Percentiles rank a stretch among this genome's conserved stretches.
phyloP scores from a whole-genome alignment of 2,888 invertebrate species.

The Ametastegia equiseti region DNA sequence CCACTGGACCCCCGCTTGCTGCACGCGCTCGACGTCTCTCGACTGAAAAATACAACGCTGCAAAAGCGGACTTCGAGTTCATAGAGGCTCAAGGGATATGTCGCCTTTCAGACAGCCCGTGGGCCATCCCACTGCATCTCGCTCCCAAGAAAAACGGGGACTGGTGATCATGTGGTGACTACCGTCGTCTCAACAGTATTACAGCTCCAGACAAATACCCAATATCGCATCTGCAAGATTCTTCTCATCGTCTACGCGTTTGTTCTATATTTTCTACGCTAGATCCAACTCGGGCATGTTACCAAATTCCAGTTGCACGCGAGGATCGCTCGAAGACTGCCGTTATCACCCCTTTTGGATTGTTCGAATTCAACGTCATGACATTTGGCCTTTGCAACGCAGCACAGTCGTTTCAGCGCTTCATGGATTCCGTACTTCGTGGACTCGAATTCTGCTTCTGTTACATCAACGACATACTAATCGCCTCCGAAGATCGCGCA shows the following conservation, averaged over 20 bases:
- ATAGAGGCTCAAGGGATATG: conserved; percentile 58
- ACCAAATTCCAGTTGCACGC: conserved; percentile 58
- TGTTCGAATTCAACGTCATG: conserved; percentile 61
- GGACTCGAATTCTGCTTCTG: conserved; percentile 52
- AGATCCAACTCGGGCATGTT: conserved; percentile 56
- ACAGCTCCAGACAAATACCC: conserved; percentile 63
- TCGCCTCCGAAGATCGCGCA: conserved; percentile 52
- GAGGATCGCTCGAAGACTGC: conserved; percentile 61
- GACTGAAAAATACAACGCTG: conserved; percentile 54
- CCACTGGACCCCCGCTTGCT: conserved; percentile 56
- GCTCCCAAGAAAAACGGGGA: conserved; percentile 55
- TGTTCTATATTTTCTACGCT: conserved; percentile 52
- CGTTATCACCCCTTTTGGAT: conserved; percentile 60
- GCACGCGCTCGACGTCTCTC: conserved; percentile 57
- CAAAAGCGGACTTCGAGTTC: conserved; percentile 56
- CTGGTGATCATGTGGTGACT: conserved; percentile 64
- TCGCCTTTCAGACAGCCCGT: conserved; percentile 58
- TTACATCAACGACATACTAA: conserved; percentile 60
- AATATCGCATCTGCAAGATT: conserved; percentile 61
- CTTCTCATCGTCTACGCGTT: conserved; percentile 52
- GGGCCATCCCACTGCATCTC: conserved; percentile 59
- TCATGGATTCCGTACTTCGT: conserved; percentile 55
- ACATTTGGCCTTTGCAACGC: conserved; percentile 62
- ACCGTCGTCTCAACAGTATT: conserved; percentile 57
- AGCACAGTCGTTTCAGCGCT: conserved; percentile 60